These are phyloP conservation scores for Toxostoma redivivum DNA, from an alignment of 2,113 vertebrate genomes.

Conservation along the genomic window DNA sequence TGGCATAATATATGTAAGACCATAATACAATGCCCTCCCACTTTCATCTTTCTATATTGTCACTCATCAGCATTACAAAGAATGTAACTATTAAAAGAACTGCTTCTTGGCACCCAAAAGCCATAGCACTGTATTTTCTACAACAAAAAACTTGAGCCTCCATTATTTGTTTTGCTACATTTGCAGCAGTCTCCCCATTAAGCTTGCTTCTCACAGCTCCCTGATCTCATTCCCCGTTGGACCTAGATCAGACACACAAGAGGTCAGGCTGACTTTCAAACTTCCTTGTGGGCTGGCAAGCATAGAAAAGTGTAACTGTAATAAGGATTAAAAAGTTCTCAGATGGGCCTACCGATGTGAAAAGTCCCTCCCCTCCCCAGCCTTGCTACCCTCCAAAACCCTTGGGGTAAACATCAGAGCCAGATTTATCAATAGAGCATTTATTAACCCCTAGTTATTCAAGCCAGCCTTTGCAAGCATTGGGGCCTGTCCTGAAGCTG, in stretches of 20 bases:
- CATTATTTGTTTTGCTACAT: conserved; percentile 62
- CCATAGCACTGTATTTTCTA: conserved; percentile 53
- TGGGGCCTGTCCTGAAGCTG: background rate
- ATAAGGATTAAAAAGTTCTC: conserved; percentile 45
- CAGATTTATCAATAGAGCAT: background rate
- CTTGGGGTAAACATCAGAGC: background rate
- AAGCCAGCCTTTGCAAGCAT: background rate
- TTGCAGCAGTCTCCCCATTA: conserved; percentile 50
- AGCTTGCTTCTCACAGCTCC: conserved; percentile 57
- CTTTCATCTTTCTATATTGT: conserved; percentile 67
- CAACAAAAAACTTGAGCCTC: conserved; percentile 34
- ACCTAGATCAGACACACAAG: conserved; percentile 56
- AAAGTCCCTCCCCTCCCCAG: background rate
- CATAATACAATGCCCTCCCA: conserved; percentile 62
- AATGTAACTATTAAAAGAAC: conserved; percentile 57
- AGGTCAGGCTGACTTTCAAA: conserved; percentile 67
- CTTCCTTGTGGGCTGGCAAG: conserved; percentile 31
- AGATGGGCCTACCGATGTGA: background rate
- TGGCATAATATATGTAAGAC: conserved; percentile 60
- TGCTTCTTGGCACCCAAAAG: conserved; percentile 50
- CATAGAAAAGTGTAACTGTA: conserved; percentile 26
- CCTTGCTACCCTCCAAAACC: background rate
- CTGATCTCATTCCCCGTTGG: conserved; percentile 57
- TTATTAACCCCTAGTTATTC: background rate
- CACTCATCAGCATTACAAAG: conserved; percentile 66